These are phyloP conservation scores for Phalacrocorax carbo DNA, from an alignment of 2,113 vertebrate species.

Conservation along the genomic window DNA sequence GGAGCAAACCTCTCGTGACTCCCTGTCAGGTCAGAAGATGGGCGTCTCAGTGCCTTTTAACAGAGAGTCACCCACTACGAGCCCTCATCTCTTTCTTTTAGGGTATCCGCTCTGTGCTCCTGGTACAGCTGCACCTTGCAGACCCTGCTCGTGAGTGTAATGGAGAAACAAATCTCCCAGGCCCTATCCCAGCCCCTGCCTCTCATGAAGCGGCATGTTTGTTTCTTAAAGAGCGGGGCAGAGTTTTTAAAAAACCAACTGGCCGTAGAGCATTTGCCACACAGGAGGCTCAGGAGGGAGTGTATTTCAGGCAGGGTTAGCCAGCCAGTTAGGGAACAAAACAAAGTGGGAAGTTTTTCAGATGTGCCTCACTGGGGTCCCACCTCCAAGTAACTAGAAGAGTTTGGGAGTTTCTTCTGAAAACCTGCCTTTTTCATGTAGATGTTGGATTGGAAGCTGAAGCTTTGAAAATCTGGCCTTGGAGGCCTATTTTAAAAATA, in stretches of 20 bases:
- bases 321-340: not conserved
- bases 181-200: not conserved
- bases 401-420: constrained; percentile 41
- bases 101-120: too few relatives aligned
- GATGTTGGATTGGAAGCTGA: constrained; percentile 57
- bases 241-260: not conserved
- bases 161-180: not conserved
- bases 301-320: not conserved
- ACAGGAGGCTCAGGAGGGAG: not conserved
- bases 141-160: too few relatives aligned
- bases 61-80: too few relatives aligned
- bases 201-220: not conserved
- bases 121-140: too few relatives aligned
- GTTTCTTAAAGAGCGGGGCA: not conserved
- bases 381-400: constrained; percentile 17
- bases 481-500: constrained; percentile 58
- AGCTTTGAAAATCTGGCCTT: constrained; percentile 46
- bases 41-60: too few relatives aligned
- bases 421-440: constrained; percentile 56
- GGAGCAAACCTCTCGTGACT: too few relatives aligned
- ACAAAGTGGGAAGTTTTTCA: constrained; percentile 11
- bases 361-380: not conserved
- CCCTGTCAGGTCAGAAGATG: too few relatives aligned
- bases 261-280: not conserved
- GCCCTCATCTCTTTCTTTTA: too few relatives aligned